These are phyloP conservation scores for Elaeidobius kamerunicus DNA, from an alignment of 2,888 invertebrate species.

Conservation along the genomic window DNA sequence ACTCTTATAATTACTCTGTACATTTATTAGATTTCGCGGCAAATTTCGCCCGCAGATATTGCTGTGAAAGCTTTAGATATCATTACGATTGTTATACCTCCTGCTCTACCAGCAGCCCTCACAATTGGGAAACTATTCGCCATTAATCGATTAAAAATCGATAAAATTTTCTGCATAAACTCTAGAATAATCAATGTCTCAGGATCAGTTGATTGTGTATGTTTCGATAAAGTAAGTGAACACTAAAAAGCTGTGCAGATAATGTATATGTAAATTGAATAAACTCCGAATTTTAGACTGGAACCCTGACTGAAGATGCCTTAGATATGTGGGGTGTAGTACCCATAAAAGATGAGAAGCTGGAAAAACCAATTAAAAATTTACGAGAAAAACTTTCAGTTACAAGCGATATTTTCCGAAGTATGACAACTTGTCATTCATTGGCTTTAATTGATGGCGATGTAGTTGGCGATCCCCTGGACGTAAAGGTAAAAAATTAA, in stretches of 20 bases:
- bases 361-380: conserved; percentile 40
- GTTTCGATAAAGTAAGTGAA: conserved; percentile 79
- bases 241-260: too few relatives aligned
- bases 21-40: conserved; percentile 58
- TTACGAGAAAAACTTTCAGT: conserved; percentile 32
- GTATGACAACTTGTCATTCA: conserved; percentile 92
- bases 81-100: conserved; percentile 92
- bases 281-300: conserved; percentile 66
- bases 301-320: conserved; percentile 94
- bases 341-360: conserved; percentile 49
- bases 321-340: conserved; percentile 94
- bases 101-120: conserved; percentile 95
- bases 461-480: conserved; percentile 90
- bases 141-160: conserved; percentile 72
- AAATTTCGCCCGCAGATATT: conserved; percentile 61
- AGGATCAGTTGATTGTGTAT: conserved; percentile 83
- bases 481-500: conserved; percentile 66
- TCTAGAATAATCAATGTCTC: conserved; percentile 92
- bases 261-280: too few relatives aligned
- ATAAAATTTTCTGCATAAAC: conserved; percentile 85
- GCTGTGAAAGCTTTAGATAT: conserved; percentile 84
- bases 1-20: too few relatives aligned
- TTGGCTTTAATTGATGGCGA: conserved; percentile 83
- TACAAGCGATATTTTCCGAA: conserved; percentile 50
- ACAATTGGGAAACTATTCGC: conserved; percentile 94